phyloP scores from a whole-genome alignment of 1,140 invertebrate genomes.

The Charaxes varanes region DNA sequence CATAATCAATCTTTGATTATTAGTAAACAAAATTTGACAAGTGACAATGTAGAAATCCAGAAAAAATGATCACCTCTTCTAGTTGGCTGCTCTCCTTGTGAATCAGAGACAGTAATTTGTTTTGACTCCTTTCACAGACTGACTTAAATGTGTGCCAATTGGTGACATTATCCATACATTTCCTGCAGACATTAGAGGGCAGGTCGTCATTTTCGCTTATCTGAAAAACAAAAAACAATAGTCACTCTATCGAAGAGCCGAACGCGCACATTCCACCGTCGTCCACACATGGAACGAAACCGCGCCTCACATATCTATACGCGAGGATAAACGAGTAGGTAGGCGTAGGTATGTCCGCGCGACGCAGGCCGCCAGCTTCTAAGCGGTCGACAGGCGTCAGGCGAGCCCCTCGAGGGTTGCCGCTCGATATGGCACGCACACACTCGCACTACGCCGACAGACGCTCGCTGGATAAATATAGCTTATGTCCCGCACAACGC shows the following conservation, averaged over 20 bases:
- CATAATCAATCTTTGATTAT: constrained; percentile 37
- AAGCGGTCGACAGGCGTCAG: constrained; percentile 46
- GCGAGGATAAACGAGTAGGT: constrained; percentile 68
- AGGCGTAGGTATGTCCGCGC: constrained; percentile 65
- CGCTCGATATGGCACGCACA: constrained; percentile 67
- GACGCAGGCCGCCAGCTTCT: constrained; percentile 59
- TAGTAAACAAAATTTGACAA: constrained; percentile 38
- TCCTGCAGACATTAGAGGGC: constrained; percentile 74
- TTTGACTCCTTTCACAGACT: constrained; percentile 74
- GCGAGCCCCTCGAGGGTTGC: constrained; percentile 69
- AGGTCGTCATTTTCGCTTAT: constrained; percentile 74
- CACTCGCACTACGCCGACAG: constrained; percentile 58
- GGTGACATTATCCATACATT: constrained; percentile 74
- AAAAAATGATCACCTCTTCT: constrained; percentile 60
- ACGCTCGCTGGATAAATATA: constrained; percentile 58
- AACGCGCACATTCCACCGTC: constrained; percentile 60
- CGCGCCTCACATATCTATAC: constrained; percentile 57
- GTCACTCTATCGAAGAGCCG: constrained; percentile 48
- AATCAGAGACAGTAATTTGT: constrained; percentile 71
- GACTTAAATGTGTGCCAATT: constrained; percentile 74
- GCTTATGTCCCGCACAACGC: too few species aligned
- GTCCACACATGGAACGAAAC: constrained; percentile 42
- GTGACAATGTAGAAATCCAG: constrained; percentile 29
- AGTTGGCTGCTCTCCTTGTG: constrained; percentile 66
- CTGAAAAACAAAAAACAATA: constrained; percentile 70